Percentiles rank a stretch among this genome's conserved stretches.
Conservation (phyloP, 2,888 invertebrate genomes). For the Yponomeuta sedellus region DNA sequence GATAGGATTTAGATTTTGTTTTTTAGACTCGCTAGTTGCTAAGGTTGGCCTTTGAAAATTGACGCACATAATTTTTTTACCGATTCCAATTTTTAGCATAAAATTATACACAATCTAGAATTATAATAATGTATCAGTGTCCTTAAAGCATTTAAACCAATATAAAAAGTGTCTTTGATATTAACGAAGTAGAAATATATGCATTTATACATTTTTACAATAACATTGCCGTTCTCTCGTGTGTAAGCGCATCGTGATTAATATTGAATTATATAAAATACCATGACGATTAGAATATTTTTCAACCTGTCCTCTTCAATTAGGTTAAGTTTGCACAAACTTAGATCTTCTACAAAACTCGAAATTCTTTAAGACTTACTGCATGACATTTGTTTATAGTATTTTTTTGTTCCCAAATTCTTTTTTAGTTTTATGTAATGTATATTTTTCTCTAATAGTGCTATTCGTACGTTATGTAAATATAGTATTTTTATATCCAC, state of each 20-base stretch:
- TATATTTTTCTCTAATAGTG: neutral
- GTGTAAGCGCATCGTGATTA: neutral
- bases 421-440: constrained; percentile 11
- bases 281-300: neutral
- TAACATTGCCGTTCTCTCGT: constrained; percentile 28
- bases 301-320: neutral
- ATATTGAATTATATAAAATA: neutral
- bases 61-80: constrained; percentile 34
- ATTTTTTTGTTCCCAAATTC: neutral
- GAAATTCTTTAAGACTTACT: neutral
- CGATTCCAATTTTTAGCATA: constrained; percentile 23
- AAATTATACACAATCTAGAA: constrained; percentile 28
- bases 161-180: constrained; percentile 21
- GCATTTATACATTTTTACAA: constrained; percentile 41
- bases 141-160: constrained; percentile 24
- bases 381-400: neutral
- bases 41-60: constrained; percentile 26
- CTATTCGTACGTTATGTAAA: constrained; percentile 27
- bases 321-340: neutral
- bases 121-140: constrained; percentile 21
- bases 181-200: constrained; percentile 31
- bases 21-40: constrained; percentile 28
- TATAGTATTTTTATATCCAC: constrained; percentile 26
- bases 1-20: neutral
- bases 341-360: neutral